phyloP scores from a whole-genome alignment of 2,113 vertebrate genomes.

The Suricata suricatta region DNA sequence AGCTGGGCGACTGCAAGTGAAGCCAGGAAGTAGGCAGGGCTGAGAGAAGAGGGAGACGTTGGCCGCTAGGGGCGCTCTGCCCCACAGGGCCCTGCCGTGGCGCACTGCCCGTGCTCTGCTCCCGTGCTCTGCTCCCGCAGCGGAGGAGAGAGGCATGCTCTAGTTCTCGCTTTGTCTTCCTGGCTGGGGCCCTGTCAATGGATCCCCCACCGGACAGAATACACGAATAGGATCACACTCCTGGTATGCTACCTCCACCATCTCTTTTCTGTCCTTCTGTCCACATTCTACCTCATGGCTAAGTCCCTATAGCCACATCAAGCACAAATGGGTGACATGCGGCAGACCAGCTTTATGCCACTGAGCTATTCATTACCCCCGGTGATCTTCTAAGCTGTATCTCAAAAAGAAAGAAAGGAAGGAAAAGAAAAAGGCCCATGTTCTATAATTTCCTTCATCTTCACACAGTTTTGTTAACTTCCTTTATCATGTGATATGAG shows the following conservation, averaged over 20 bases:
- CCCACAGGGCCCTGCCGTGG: background rate
- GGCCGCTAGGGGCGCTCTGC: background rate
- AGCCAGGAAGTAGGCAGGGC: background rate
- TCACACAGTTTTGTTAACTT: conserved; percentile 14
- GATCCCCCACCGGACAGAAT: background rate
- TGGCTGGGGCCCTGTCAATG: background rate
- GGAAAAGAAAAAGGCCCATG: background rate
- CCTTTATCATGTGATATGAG: background rate
- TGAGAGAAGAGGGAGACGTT: background rate
- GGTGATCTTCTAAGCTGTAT: conserved; percentile 12
- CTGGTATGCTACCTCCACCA: background rate
- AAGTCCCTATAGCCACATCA: background rate
- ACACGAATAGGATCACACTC: background rate
- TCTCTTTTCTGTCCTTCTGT: background rate
- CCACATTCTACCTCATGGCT: background rate
- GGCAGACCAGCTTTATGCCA: background rate
- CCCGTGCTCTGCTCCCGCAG: background rate
- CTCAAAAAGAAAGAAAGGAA: background rate
- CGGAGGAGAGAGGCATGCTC: background rate
- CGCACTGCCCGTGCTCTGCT: background rate
- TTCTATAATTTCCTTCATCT: conserved; percentile 43
- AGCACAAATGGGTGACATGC: background rate
- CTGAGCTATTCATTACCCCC: background rate
- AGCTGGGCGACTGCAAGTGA: conserved; percentile 24
- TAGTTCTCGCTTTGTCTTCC: background rate